Evolutionary conservation across 1,140 invertebrate genomes (phyloP).

Genomic region (Himalopsyche phryganea): DNA sequence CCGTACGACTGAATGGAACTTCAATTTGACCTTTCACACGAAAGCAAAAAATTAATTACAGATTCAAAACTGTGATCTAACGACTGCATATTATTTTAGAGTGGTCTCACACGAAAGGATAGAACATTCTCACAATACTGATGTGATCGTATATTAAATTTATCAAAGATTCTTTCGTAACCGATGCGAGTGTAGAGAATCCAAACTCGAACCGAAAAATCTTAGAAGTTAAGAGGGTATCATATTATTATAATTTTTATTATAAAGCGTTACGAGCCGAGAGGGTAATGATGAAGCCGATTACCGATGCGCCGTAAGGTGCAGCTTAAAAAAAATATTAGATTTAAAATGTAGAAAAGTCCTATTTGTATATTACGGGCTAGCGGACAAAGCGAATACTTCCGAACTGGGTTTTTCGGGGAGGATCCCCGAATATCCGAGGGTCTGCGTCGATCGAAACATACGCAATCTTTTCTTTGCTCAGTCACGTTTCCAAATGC

Average conservation of each 20-base stretch:
- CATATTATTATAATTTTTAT: not conserved
- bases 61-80: no score
- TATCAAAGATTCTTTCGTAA: no score
- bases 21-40: no score
- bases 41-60: no score
- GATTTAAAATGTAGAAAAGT: not conserved
- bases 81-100: no score
- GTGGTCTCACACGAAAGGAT: no score
- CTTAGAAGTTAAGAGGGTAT: not conserved
- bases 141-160: no score
- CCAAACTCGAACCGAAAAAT: not conserved
- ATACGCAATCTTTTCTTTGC: not conserved
- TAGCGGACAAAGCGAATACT: conserved; percentile 10
- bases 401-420: not conserved
- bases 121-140: no score
- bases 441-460: not conserved
- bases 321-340: not conserved
- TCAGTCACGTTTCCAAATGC: not conserved
- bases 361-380: not conserved
- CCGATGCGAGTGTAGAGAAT: no score
- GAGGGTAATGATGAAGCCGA: not conserved
- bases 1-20: no score
- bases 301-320: not conserved
- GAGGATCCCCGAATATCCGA: not conserved
- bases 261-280: not conserved